phyloP scores from a whole-genome alignment of 2,797 vertebrate genomes.

The Lerista edwardsae region DNA sequence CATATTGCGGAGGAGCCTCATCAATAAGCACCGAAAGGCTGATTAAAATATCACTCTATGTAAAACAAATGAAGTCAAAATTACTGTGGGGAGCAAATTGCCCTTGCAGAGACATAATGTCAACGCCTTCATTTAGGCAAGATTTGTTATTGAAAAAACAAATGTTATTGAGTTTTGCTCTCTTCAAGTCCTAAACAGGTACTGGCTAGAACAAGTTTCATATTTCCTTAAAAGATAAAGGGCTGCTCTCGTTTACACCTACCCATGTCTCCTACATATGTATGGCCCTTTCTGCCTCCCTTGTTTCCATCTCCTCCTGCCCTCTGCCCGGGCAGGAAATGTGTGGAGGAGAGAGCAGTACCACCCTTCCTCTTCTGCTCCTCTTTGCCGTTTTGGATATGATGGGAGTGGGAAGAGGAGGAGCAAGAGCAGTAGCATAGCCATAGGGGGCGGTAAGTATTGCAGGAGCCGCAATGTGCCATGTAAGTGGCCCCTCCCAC shows the following conservation, averaged over 20 bases:
- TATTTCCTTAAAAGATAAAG: conserved; percentile 28
- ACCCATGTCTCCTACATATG: too few species aligned
- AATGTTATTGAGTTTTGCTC: too few species aligned
- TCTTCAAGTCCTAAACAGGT: conserved; percentile 34
- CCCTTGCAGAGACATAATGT: conserved; percentile 73
- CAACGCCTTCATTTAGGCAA: conserved; percentile 73
- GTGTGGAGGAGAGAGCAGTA: too few species aligned
- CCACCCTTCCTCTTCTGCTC: too few species aligned
- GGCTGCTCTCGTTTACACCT: not conserved
- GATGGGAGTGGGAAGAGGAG: not conserved
- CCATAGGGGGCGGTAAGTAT: too few species aligned
- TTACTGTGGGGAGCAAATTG: conserved; percentile 76
- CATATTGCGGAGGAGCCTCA: conserved; percentile 73
- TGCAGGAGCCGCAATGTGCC: too few species aligned
- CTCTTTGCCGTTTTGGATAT: too few species aligned
- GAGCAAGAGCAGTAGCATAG: not conserved
- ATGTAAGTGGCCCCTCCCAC: too few species aligned
- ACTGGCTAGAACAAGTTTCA: conserved; percentile 48
- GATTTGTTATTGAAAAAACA: conserved; percentile 64
- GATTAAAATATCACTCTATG: conserved; percentile 79
- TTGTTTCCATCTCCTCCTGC: too few species aligned
- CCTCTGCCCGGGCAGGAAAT: too few species aligned
- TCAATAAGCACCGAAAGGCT: conserved; percentile 79
- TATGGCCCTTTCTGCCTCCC: too few species aligned
- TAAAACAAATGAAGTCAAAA: conserved; percentile 79